These are phyloP conservation scores for Nothoprocta perdicaria DNA, from an alignment of 2,113 vertebrate genomes.

Conservation along the genomic window DNA sequence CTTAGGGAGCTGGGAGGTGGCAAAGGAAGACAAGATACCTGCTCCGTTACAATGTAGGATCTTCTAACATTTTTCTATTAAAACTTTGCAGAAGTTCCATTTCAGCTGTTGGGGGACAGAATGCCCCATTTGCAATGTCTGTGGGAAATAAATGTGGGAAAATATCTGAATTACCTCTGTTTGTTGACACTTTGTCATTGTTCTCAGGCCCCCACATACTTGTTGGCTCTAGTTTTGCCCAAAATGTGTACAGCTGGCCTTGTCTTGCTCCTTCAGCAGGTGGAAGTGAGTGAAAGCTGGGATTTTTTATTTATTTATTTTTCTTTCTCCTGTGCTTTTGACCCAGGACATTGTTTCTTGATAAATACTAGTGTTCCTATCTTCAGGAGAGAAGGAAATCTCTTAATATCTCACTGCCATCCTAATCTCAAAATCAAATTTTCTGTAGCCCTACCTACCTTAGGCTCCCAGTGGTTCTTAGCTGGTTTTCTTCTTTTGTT, in stretches of 20 bases:
- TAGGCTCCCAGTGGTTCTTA: not conserved
- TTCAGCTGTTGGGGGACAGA: not conserved
- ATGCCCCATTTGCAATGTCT: not conserved
- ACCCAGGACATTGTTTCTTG: not conserved
- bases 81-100: not conserved
- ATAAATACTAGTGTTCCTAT: not conserved
- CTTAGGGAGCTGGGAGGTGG: not conserved
- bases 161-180: not conserved
- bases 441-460: not conserved
- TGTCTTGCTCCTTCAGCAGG: not conserved
- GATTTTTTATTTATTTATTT: not conserved
- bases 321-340: not conserved
- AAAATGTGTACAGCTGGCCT: fast-evolving
- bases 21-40: not conserved
- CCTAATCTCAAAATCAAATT: not conserved
- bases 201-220: not conserved
- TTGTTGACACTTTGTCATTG: not conserved
- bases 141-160: not conserved
- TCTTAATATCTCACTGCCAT: fast-evolving
- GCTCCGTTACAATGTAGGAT: not conserved
- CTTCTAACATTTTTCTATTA: not conserved
- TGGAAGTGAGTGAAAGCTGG: fast-evolving
- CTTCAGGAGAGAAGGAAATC: not conserved
- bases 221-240: not conserved
- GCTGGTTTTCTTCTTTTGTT: not conserved